phyloP scores from a whole-genome alignment of 2,113 vertebrate genomes.

The Urocynchramus pylzowi region DNA sequence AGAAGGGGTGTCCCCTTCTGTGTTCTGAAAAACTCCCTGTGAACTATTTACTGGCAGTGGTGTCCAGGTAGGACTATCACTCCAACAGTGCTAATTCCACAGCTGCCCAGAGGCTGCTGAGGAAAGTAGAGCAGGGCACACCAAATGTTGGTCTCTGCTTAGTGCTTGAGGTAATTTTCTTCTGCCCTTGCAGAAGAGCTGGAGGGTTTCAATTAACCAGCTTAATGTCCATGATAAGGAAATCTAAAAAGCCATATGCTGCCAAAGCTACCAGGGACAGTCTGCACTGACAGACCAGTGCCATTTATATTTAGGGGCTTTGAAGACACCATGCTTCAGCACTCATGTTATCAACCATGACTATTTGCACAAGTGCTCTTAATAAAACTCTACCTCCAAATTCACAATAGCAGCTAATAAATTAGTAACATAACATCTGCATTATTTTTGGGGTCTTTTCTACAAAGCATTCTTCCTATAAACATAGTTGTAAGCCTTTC shows the following conservation, averaged over 20 bases:
- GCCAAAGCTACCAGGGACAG: background rate
- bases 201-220: background rate
- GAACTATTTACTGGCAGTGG: background rate
- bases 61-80: background rate
- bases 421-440: background rate
- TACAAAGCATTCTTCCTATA: background rate
- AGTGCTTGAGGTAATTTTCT: background rate
- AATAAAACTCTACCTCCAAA: slow-evolving; percentile 10
- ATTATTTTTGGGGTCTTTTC: background rate
- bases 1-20: background rate
- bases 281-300: background rate
- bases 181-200: background rate
- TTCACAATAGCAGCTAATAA: slow-evolving; percentile 25
- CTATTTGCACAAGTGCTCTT: slow-evolving; percentile 32
- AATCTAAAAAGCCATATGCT: background rate
- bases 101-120: background rate
- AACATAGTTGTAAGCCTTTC: background rate
- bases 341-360: background rate
- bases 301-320: background rate
- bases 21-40: background rate
- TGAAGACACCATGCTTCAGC: background rate
- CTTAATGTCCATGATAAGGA: background rate
- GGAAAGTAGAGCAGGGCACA: background rate
- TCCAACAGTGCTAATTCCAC: background rate
- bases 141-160: background rate